phyloP scores from a whole-genome alignment of 2,888 invertebrate species.

The Aspidiotus destructor region DNA sequence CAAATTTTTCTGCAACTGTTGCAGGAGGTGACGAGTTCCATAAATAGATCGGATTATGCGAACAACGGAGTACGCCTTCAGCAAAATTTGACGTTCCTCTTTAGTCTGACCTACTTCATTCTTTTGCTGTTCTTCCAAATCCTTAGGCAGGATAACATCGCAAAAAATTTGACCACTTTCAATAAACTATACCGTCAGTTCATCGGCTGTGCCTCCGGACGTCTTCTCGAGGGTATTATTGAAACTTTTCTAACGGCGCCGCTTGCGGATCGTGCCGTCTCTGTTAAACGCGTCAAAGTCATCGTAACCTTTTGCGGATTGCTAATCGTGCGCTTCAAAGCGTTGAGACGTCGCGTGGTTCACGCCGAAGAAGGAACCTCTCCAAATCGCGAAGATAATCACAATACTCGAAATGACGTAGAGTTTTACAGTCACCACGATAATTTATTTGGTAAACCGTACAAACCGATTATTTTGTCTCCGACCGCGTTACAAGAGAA shows the following conservation, averaged over 20 bases:
- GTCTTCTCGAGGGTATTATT: constrained; percentile 18
- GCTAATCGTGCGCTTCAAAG: constrained; percentile 50
- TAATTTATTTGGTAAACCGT: constrained; percentile 48
- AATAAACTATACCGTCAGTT: constrained; percentile 26
- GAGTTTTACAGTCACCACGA: constrained; percentile 51
- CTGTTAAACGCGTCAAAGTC: constrained; percentile 33
- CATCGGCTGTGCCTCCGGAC: constrained; percentile 18
- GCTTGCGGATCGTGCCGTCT: constrained; percentile 12
- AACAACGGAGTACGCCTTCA: neutral
- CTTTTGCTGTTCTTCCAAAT: constrained; percentile 26
- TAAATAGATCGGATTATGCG: constrained; percentile 5
- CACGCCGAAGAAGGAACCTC: constrained; percentile 48
- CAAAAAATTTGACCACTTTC: constrained; percentile 15
- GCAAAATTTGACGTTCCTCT: constrained; percentile 20
- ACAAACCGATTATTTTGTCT: constrained; percentile 41
- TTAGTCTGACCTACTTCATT: constrained; percentile 15
- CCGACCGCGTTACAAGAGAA: constrained; percentile 42
- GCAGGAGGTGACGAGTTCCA: constrained; percentile 33
- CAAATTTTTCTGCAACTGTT: constrained; percentile 35
- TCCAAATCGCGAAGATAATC: constrained; percentile 36
- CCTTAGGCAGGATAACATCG: constrained; percentile 22
- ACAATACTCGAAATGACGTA: neutral
- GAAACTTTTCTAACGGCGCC: constrained; percentile 12
- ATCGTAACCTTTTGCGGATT: constrained; percentile 42
- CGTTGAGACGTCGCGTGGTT: constrained; percentile 49